Conservation (phyloP, 2,797 vertebrate genomes). For the Remorina albescens region DNA sequence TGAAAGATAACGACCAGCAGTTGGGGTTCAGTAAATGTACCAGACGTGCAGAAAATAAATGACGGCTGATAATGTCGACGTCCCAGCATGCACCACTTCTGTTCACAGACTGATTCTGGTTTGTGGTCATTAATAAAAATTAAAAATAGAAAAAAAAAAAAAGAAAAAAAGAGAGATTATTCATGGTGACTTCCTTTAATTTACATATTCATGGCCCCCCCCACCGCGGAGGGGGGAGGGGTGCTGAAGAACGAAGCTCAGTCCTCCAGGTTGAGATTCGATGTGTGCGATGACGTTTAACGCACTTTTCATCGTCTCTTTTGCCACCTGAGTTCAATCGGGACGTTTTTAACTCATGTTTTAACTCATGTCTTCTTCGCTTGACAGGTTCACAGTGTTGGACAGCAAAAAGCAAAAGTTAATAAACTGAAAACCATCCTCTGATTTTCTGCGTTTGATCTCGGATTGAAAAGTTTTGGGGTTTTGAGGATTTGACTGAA, state of each 20-base stretch:
- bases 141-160: neutral
- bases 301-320: neutral
- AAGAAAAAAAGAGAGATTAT: constrained; percentile 12
- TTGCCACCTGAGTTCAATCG: constrained; percentile 22
- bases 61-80: constrained; percentile 16
- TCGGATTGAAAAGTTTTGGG: neutral
- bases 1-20: constrained; percentile 30
- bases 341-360: neutral
- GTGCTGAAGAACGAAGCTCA: no score
- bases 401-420: no score
- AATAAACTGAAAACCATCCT: no score
- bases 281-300: neutral
- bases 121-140: constrained; percentile 1
- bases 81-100: constrained; percentile 39
- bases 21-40: constrained; percentile 16
- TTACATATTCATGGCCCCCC: constrained; percentile 65
- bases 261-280: no score
- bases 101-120: neutral
- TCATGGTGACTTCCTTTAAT: constrained; percentile 46
- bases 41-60: constrained; percentile 30
- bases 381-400: no score
- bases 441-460: no score
- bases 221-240: constrained; percentile 22
- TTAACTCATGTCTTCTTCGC: no score
- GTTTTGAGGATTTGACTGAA: neutral